Evolutionary conservation across 2,888 invertebrate genomes (phyloP).

Genomic region (Himalopsyche anomala): DNA sequence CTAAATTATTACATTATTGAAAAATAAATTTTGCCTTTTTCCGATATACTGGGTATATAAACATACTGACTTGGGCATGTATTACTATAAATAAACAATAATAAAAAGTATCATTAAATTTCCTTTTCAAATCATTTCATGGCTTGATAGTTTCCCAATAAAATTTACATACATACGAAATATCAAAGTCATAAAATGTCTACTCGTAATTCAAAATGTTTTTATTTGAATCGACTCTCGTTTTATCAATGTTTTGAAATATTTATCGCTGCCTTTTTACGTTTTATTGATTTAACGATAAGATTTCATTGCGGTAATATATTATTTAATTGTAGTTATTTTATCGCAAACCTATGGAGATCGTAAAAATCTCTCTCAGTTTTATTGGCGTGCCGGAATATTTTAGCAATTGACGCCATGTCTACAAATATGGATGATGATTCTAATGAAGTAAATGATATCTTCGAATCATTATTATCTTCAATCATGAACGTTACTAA

Average conservation of each 20-base stretch:
- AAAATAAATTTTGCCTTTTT: too few species aligned
- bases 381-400: neutral
- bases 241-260: constrained; percentile 26
- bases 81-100: too few species aligned
- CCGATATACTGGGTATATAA: too few species aligned
- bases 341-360: constrained; percentile 15
- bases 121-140: too few species aligned
- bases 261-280: neutral
- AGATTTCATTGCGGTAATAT: constrained; percentile 13
- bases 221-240: neutral
- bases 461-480: too few species aligned
- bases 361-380: neutral
- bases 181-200: constrained; percentile 18
- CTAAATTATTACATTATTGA: too few species aligned
- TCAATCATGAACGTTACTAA: too few species aligned
- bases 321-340: neutral
- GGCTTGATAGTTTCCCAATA: neutral
- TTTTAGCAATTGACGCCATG: neutral
- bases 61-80: too few species aligned
- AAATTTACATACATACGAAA: constrained; percentile 12
- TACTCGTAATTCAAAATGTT: neutral
- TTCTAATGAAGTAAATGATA: too few species aligned
- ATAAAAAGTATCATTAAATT: too few species aligned
- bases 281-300: constrained; percentile 26
- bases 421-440: too few species aligned